phyloP scores from a whole-genome alignment of 2,797 vertebrate genomes.

The Capromys pilorides region DNA sequence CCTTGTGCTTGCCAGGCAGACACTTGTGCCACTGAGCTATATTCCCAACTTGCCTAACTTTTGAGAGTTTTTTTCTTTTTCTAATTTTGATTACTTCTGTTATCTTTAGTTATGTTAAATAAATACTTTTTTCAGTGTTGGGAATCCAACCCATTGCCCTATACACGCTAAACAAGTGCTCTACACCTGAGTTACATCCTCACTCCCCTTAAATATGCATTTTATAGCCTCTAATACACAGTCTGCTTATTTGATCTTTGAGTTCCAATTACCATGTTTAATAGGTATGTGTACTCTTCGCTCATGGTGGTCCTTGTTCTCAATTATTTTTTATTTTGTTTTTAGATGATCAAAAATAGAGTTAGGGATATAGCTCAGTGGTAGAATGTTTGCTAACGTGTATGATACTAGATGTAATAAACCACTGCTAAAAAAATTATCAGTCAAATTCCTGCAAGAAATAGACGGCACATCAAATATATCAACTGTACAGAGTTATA shows the following conservation, averaged over 20 bases:
- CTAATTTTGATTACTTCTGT: conserved; percentile 27
- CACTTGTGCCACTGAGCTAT: too few species aligned
- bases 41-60: neutral
- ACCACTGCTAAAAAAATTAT: neutral
- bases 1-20: too few species aligned
- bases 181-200: neutral
- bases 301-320: neutral
- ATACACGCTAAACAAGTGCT: neutral
- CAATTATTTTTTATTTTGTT: conserved; percentile 14
- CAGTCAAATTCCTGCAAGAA: conserved; percentile 12
- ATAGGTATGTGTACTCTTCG: neutral
- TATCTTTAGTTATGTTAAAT: conserved; percentile 10
- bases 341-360: neutral
- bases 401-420: neutral
- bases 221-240: neutral
- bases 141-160: neutral
- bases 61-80: neutral
- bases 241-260: conserved; percentile 22
- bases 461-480: neutral
- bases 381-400: neutral
- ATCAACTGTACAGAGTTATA: neutral
- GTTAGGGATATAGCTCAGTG: neutral
- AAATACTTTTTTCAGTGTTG: neutral
- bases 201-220: neutral
- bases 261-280: conserved; percentile 4